These are phyloP conservation scores for Apteryx mantelli DNA, from an alignment of 2,113 vertebrate species.

Conservation along the genomic window DNA sequence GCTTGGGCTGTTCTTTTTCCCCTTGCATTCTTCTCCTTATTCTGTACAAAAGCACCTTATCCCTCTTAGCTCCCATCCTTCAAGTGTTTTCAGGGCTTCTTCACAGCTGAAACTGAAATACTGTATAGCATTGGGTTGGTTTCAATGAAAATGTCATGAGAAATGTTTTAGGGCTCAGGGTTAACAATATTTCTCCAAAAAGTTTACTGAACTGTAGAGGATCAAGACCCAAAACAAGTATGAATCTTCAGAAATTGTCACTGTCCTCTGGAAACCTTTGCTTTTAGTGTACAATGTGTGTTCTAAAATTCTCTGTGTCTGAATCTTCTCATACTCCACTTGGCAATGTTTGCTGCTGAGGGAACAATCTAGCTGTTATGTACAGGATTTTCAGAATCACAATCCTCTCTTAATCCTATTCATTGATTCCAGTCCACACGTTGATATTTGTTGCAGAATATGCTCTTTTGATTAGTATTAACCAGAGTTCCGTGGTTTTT, in stretches of 20 bases:
- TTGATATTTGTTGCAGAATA: neutral
- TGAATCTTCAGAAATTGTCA: neutral
- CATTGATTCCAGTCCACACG: neutral
- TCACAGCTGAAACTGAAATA: neutral
- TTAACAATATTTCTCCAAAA: neutral
- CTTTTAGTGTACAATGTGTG: neutral
- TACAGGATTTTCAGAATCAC: conserved; percentile 2
- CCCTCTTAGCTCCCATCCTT: neutral
- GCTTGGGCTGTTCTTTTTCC: neutral
- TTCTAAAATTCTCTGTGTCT: neutral
- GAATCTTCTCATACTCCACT: neutral
- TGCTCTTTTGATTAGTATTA: neutral
- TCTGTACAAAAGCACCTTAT: neutral
- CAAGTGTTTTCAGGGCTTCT: neutral
- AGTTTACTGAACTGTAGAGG: neutral
- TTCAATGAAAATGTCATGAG: neutral
- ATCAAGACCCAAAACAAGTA: neutral
- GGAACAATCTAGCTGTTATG: neutral
- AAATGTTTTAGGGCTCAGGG: neutral
- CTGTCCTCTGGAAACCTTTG: neutral
- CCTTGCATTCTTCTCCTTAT: neutral
- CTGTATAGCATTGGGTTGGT: neutral
- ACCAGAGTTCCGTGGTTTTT: neutral
- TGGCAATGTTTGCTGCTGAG: neutral
- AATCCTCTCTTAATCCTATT: neutral